These are phyloP conservation scores for Sternarchorhynchus goeldii DNA, from an alignment of 2,797 vertebrate genomes.

Conservation along the genomic window DNA sequence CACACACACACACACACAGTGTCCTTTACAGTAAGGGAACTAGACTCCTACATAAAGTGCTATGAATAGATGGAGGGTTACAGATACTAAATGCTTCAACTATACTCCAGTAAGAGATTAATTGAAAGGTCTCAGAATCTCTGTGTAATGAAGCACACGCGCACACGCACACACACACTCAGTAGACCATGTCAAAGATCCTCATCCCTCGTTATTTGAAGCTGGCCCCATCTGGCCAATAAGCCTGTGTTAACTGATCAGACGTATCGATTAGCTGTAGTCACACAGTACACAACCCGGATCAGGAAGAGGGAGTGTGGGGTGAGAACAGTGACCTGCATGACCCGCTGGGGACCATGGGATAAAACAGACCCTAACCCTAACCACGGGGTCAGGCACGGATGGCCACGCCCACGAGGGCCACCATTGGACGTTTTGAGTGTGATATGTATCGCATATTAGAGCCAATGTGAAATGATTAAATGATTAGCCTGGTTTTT, in stretches of 20 bases:
- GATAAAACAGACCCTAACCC: too few species aligned
- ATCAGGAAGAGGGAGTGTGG: too few species aligned
- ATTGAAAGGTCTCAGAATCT: neutral
- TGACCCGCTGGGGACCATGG: too few species aligned
- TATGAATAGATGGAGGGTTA: slow-evolving; percentile 7
- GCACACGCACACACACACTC: slow-evolving; percentile 21
- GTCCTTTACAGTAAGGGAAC: slow-evolving; percentile 12
- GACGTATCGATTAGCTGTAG: slow-evolving; percentile 45
- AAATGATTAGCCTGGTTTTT: too few species aligned
- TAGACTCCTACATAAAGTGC: slow-evolving; percentile 4
- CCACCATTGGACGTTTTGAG: too few species aligned
- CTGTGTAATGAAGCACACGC: neutral
- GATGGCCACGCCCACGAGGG: too few species aligned
- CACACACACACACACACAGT: slow-evolving; percentile 34
- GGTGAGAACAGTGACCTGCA: too few species aligned
- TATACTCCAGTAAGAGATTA: neutral
- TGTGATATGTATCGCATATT: too few species aligned
- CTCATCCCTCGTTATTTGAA: slow-evolving; percentile 8
- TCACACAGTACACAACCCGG: slow-evolving; percentile 17
- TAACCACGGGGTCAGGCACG: too few species aligned
- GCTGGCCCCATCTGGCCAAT: slow-evolving; percentile 23
- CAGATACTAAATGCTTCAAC: neutral
- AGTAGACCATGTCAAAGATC: neutral
- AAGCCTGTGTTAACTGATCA: slow-evolving; percentile 18
- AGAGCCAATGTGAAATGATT: too few species aligned